Conservation (phyloP, 2,797 vertebrate species). For the Galaxias olidus region DNA sequence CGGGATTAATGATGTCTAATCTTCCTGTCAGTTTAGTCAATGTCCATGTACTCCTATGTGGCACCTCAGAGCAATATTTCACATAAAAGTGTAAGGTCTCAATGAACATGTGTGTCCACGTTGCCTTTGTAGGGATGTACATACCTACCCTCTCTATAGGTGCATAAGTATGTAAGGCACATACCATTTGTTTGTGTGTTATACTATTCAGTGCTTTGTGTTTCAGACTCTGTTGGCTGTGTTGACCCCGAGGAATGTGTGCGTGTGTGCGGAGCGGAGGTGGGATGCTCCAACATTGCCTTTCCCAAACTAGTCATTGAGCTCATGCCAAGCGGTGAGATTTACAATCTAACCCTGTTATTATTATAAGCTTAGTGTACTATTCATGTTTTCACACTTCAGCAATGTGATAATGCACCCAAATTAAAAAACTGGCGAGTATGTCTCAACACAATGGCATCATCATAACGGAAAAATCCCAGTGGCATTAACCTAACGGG, state of each 20-base stretch:
- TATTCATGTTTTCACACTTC: background rate
- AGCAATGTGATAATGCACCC: background rate
- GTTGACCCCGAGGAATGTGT: constrained; percentile 82
- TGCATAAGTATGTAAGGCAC: background rate
- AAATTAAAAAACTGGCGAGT: too few relatives aligned
- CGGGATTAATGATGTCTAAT: background rate
- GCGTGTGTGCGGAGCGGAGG: constrained; percentile 81
- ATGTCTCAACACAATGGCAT: too few relatives aligned
- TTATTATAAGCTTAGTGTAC: too few relatives aligned
- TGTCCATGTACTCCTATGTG: background rate
- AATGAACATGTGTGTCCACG: too few relatives aligned
- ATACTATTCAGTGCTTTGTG: background rate
- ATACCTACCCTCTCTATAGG: too few relatives aligned
- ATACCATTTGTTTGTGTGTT: constrained; percentile 7
- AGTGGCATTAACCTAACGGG: too few relatives aligned
- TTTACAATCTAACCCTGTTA: background rate
- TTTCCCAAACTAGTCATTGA: constrained; percentile 90
- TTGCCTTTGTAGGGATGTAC: too few relatives aligned
- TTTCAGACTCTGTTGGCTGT: constrained; percentile 79
- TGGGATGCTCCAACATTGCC: constrained; percentile 92
- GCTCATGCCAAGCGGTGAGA: constrained; percentile 88
- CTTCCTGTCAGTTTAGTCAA: background rate
- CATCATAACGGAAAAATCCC: background rate
- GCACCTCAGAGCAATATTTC: constrained; percentile 1
- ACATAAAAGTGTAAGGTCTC: background rate